Conservation (phyloP, 2,113 vertebrate genomes). For the Macrotis lagotis region DNA sequence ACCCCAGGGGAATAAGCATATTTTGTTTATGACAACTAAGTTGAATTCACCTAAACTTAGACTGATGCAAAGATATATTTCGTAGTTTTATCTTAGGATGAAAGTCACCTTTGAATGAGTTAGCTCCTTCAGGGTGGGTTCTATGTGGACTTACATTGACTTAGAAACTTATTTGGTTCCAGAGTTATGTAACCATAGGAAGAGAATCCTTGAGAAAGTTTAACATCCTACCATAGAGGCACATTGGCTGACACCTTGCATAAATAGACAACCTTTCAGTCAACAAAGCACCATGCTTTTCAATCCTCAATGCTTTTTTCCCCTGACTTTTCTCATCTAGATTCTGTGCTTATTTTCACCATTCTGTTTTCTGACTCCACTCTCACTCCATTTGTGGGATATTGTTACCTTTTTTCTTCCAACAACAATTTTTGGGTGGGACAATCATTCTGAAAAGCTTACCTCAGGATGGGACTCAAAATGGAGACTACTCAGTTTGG, state of each 20-base stretch:
- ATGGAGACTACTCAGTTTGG: no score
- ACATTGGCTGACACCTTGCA: not conserved
- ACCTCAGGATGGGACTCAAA: no score
- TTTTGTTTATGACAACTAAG: not conserved
- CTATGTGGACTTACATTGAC: not conserved
- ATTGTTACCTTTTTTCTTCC: no score
- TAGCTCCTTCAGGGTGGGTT: not conserved
- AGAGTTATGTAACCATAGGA: not conserved
- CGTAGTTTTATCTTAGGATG: not conserved
- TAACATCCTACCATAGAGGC: not conserved
- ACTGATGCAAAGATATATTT: not conserved
- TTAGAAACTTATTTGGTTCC: not conserved
- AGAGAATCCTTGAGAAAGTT: no score
- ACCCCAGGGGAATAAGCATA: not conserved
- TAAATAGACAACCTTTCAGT: not conserved
- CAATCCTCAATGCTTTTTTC: no score
- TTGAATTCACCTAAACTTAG: not conserved
- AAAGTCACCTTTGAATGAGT: not conserved
- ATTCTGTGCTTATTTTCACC: no score
- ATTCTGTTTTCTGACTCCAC: no score
- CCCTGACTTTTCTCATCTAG: no score
- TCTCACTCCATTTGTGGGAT: no score
- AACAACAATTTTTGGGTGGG: no score
- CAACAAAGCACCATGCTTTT: no score
- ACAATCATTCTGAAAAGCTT: no score